Percentiles rank a stretch among this genome's conserved stretches.
phyloP scores from a whole-genome alignment of 1,140 invertebrate genomes.

The Phymorhynchus buccinoides region DNA sequence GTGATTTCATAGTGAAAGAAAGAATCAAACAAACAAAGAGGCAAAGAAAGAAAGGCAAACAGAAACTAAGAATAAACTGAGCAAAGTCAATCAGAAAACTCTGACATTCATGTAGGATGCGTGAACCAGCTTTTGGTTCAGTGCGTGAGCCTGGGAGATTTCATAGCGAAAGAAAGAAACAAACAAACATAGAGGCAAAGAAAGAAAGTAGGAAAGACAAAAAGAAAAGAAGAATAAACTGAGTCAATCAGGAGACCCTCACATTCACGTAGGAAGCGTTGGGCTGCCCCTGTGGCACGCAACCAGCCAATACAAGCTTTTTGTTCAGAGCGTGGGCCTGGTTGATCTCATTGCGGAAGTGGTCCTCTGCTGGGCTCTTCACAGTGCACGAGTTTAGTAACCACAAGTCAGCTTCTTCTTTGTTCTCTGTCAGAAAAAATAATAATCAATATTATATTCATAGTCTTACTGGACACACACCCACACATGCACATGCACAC shows the following conservation, averaged over 20 bases:
- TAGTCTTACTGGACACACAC: not conserved
- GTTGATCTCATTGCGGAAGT: conserved; percentile 94
- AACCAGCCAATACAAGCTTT: conserved; percentile 93
- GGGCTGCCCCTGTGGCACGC: conserved; percentile 87
- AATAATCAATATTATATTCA: too few relatives aligned
- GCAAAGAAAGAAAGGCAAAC: too few relatives aligned
- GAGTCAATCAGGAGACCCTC: not conserved
- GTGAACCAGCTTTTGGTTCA: too few relatives aligned
- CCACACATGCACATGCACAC: not conserved
- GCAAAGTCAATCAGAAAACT: not conserved
- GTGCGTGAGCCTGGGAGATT: too few relatives aligned
- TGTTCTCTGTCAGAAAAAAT: conserved; percentile 78
- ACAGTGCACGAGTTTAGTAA: conserved; percentile 97
- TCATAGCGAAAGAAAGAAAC: too few relatives aligned
- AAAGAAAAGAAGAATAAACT: too few relatives aligned
- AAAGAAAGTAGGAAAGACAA: too few relatives aligned
- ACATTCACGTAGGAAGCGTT: conserved; percentile 71
- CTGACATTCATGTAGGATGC: not conserved
- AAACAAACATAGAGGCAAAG: too few relatives aligned
- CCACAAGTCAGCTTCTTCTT: conserved; percentile 91
- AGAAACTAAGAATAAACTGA: too few relatives aligned
- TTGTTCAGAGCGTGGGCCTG: conserved; percentile 84
- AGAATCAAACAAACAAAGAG: too few relatives aligned
- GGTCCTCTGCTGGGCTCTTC: conserved; percentile 96
- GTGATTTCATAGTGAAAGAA: too few relatives aligned